phyloP scores from a whole-genome alignment of 1,140 invertebrate species.

The Neuroterus valhalla region DNA sequence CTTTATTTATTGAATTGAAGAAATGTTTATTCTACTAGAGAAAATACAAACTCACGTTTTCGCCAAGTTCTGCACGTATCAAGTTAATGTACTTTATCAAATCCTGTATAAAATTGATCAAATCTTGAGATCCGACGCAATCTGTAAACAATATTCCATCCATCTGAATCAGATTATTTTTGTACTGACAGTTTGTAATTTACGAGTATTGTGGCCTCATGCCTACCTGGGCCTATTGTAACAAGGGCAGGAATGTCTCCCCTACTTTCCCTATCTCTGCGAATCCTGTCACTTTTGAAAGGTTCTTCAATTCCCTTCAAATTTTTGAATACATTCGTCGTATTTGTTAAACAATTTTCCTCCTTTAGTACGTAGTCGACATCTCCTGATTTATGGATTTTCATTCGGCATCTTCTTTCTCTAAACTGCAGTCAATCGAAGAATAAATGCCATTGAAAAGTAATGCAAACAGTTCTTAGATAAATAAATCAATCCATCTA shows the following conservation, averaged over 20 bases:
- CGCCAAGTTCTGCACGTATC: constrained; percentile 81
- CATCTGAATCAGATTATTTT: constrained; percentile 84
- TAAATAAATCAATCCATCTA: too few relatives aligned
- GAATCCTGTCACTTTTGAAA: constrained; percentile 35
- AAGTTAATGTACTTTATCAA: constrained; percentile 75
- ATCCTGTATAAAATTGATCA: background rate
- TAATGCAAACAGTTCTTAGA: background rate
- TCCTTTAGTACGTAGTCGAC: constrained; percentile 62
- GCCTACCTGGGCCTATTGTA: constrained; percentile 80
- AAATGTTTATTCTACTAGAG: too few relatives aligned
- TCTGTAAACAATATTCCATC: constrained; percentile 66
- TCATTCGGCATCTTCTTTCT: constrained; percentile 68
- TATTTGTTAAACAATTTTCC: constrained; percentile 62
- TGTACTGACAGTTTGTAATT: too few relatives aligned
- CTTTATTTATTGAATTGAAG: too few relatives aligned
- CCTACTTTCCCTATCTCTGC: constrained; percentile 81
- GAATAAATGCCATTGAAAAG: background rate
- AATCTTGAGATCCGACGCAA: background rate
- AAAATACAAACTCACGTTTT: constrained; percentile 72
- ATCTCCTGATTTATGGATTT: constrained; percentile 61
- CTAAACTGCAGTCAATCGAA: constrained; percentile 63
- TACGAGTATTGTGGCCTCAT: too few relatives aligned
- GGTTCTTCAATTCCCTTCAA: constrained; percentile 54
- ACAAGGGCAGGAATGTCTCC: constrained; percentile 86
- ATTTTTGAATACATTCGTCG: constrained; percentile 50